Conservation (phyloP, 2,888 invertebrate species). For the Cephus nigrinus region DNA sequence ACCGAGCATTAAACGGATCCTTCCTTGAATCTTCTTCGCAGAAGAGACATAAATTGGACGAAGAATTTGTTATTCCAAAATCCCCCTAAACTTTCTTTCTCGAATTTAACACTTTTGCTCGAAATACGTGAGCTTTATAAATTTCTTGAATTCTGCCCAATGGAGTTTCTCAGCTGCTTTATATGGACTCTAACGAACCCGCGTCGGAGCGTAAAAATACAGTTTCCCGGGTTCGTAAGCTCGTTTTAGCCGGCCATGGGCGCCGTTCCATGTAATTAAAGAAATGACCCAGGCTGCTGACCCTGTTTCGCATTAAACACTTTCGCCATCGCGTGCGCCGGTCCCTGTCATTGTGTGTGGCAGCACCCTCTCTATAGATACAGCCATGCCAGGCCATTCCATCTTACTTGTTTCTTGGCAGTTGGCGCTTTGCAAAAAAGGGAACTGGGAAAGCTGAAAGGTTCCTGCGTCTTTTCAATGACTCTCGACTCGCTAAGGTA, state of each 20-base stretch:
- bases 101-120: neutral
- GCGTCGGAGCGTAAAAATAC: neutral
- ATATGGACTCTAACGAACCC: neutral
- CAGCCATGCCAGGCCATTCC: neutral
- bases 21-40: neutral
- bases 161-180: neutral
- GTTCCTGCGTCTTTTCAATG: neutral
- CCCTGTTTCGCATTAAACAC: conserved; percentile 5
- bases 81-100: neutral
- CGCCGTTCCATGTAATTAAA: neutral
- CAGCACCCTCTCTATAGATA: neutral
- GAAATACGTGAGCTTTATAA: neutral
- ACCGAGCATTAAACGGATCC: neutral
- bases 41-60: neutral
- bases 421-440: neutral
- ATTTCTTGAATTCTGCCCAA: neutral
- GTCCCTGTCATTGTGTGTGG: neutral
- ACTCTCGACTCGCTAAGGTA: neutral
- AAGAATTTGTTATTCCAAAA: neutral
- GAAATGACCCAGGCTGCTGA: conserved; percentile 1
- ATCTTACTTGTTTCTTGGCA: neutral
- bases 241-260: neutral
- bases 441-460: neutral
- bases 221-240: neutral
- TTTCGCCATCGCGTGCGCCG: conserved; percentile 6